Conservation (phyloP, 2,888 invertebrate genomes). For the Drosophila neonasuta region DNA sequence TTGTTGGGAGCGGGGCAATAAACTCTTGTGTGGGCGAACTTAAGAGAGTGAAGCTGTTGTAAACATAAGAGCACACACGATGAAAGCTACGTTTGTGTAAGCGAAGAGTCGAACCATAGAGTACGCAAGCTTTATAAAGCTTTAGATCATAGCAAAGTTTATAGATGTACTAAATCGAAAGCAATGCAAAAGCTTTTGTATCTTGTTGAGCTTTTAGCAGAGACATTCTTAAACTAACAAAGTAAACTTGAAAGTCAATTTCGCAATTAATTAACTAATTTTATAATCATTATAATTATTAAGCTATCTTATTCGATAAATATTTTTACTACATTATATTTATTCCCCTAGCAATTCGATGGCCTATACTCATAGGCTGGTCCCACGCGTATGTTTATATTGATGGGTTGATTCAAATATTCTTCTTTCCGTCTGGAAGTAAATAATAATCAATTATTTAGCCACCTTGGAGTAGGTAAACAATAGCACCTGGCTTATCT, state of each 20-base stretch:
- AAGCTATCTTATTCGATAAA: neutral
- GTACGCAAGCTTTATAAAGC: neutral
- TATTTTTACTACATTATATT: neutral
- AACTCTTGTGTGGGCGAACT: constrained; percentile 62
- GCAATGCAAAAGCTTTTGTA: neutral
- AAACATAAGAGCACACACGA: constrained; percentile 35
- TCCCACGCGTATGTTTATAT: constrained; percentile 62
- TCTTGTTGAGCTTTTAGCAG: neutral
- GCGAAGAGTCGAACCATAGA: constrained; percentile 7
- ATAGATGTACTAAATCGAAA: neutral
- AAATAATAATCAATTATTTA: constrained; percentile 1
- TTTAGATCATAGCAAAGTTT: constrained; percentile 17
- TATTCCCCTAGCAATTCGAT: constrained; percentile 37
- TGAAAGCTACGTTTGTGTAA: constrained; percentile 1
- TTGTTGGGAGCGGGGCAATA: constrained; percentile 63
- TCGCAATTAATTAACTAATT: neutral
- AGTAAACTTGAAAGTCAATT: neutral
- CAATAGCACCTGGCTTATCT: constrained; percentile 56
- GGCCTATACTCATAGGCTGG: constrained; percentile 63
- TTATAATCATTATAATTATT: neutral
- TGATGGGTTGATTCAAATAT: constrained; percentile 52
- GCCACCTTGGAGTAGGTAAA: constrained; percentile 21
- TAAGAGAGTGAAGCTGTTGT: constrained; percentile 45
- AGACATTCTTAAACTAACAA: neutral
- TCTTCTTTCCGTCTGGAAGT: constrained; percentile 51